These are phyloP conservation scores for Campaea margaritaria DNA, from an alignment of 2,888 invertebrate genomes.

Conservation along the genomic window DNA sequence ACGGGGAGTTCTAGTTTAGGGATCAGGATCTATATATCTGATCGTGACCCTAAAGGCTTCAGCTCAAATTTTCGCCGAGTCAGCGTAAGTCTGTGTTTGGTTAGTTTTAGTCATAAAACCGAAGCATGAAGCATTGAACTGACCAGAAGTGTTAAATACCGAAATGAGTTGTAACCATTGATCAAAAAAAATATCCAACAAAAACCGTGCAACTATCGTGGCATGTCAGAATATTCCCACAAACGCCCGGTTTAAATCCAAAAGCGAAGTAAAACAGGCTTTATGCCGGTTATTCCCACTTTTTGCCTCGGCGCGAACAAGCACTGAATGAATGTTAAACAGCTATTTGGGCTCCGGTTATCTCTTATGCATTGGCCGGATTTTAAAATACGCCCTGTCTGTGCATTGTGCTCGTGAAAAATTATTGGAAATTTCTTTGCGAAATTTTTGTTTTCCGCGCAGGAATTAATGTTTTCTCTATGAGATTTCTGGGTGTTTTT, in stretches of 20 bases:
- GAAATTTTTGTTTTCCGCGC: not conserved
- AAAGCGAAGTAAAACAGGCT: slow-evolving; percentile 10
- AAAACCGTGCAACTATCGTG: not conserved
- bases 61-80: too few species aligned
- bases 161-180: too few species aligned
- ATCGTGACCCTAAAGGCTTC: too few species aligned
- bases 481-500: too few species aligned
- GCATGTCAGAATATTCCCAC: not conserved
- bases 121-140: too few species aligned
- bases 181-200: too few species aligned
- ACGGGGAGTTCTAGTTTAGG: too few species aligned
- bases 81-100: too few species aligned
- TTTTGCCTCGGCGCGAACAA: slow-evolving; percentile 16
- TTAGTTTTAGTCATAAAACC: too few species aligned
- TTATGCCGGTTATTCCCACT: slow-evolving; percentile 1
- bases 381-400: slow-evolving; percentile 20
- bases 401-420: slow-evolving; percentile 15
- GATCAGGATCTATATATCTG: too few species aligned
- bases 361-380: slow-evolving; percentile 23
- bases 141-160: too few species aligned
- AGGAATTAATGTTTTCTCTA: not conserved
- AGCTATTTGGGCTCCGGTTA: slow-evolving; percentile 8
- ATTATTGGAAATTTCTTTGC: not conserved
- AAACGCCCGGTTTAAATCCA: not conserved
- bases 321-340: slow-evolving; percentile 26